These are phyloP conservation scores for Stictonetta naevosa DNA, from an alignment of 2,113 vertebrate genomes.

Conservation along the genomic window DNA sequence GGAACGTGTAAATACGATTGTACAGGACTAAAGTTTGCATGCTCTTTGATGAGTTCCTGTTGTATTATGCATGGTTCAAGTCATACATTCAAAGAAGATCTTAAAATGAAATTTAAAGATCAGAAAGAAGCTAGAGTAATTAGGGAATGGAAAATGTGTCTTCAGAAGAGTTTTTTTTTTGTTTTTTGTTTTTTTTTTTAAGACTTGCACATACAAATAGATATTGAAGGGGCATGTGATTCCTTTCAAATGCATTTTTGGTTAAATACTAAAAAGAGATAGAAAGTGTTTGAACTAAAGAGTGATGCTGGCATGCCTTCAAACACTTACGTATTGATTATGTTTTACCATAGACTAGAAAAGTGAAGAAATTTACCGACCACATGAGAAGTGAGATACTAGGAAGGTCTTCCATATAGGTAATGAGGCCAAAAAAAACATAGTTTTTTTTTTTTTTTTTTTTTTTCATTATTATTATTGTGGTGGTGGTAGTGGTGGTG, in stretches of 20 bases:
- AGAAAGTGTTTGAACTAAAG: not conserved
- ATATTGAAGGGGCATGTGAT: not conserved
- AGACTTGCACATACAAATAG: not conserved
- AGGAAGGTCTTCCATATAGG: not conserved
- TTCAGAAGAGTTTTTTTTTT: not conserved
- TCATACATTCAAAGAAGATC: not conserved
- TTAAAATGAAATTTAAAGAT: not conserved
- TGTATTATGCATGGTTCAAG: not conserved
- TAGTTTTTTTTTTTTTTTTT: too few relatives aligned
- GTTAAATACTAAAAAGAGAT: not conserved
- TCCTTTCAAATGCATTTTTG: not conserved
- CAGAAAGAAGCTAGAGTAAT: not conserved
- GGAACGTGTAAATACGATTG: not conserved
- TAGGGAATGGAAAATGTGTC: not conserved
- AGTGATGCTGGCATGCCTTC: not conserved
- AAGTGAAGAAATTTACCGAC: not conserved
- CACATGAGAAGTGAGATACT: not conserved
- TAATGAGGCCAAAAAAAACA: not conserved
- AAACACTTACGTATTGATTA: not conserved
- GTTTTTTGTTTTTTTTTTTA: not conserved
- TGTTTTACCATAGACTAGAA: not conserved
- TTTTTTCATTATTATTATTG: too few relatives aligned
- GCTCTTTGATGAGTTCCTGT: not conserved
- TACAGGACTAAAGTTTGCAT: not conserved
- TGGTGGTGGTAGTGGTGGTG: too few relatives aligned